phyloP scores from a whole-genome alignment of 2,113 vertebrate species.

The Taurulus bubalis region DNA sequence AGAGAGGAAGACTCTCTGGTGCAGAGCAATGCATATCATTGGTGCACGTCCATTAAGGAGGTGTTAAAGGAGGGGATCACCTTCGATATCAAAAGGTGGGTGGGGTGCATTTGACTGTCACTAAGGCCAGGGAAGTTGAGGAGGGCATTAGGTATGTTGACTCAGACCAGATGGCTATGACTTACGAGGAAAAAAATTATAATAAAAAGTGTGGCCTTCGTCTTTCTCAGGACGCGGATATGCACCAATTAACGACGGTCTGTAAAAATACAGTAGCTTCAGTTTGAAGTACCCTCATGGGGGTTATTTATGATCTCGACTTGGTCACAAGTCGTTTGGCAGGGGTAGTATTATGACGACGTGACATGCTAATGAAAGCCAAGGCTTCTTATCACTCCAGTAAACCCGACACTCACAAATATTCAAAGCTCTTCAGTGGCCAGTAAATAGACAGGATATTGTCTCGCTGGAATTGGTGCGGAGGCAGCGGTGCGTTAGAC shows the following conservation, averaged over 20 bases:
- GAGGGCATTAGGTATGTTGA: conserved; percentile 57
- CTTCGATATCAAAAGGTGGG: conserved; percentile 20
- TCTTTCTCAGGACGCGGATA: neutral
- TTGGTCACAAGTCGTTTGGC: conserved; percentile 40
- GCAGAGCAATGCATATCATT: conserved; percentile 73
- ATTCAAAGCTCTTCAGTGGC: conserved; percentile 43
- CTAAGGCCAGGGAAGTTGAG: conserved; percentile 46
- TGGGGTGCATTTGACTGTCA: conserved; percentile 22
- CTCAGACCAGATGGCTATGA: conserved; percentile 50
- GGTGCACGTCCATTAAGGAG: conserved; percentile 46
- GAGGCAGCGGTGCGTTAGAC: conserved; percentile 55
- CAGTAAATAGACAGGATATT: conserved; percentile 54
- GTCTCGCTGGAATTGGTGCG: conserved; percentile 18
- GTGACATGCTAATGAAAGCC: conserved; percentile 54
- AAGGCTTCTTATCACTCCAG: conserved; percentile 28
- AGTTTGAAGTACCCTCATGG: conserved; percentile 10
- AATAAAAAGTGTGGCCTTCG: conserved; percentile 22
- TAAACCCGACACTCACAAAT: conserved; percentile 36
- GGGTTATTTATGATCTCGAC: conserved; percentile 34
- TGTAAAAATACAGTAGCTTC: conserved; percentile 17
- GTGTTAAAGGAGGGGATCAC: conserved; percentile 39
- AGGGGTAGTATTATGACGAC: conserved; percentile 21
- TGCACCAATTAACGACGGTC: conserved; percentile 7
- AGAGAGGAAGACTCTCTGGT: conserved; percentile 15
- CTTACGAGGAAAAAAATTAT: conserved; percentile 1